These are phyloP conservation scores for Opisthocomus hoazin DNA, from an alignment of 2,113 vertebrate genomes.

Conservation along the genomic window DNA sequence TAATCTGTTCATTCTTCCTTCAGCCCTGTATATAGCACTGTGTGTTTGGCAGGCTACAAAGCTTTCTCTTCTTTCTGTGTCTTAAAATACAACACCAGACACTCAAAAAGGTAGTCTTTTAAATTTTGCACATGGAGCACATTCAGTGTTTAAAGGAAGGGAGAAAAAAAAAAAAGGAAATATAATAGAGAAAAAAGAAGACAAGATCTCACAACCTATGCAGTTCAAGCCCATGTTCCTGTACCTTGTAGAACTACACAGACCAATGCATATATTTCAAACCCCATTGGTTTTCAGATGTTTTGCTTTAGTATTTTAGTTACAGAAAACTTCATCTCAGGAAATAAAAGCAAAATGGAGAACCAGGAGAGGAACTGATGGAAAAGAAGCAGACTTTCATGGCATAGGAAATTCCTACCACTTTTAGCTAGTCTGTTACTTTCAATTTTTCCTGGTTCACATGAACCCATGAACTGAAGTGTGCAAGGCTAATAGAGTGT, in stretches of 20 bases:
- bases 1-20: neutral
- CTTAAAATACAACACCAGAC: neutral
- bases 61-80: neutral
- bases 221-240: neutral
- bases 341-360: neutral
- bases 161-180: neutral
- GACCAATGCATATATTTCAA: neutral
- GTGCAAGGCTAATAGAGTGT: neutral
- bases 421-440: neutral
- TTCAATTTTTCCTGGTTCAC: neutral
- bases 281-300: neutral
- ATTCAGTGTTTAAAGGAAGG: neutral
- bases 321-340: neutral
- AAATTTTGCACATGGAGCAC: neutral
- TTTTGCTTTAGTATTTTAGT: neutral
- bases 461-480: neutral
- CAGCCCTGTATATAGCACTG: neutral
- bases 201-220: neutral
- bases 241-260: neutral
- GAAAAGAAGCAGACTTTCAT: neutral
- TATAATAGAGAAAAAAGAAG: neutral
- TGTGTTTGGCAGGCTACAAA: neutral
- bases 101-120: neutral
- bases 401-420: neutral
- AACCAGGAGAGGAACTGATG: neutral